Evolutionary conservation across 1,140 invertebrate species (phyloP), one percentile per base, ranked within the genome.

Genomic region (Eufriesea mexicana): DNA sequence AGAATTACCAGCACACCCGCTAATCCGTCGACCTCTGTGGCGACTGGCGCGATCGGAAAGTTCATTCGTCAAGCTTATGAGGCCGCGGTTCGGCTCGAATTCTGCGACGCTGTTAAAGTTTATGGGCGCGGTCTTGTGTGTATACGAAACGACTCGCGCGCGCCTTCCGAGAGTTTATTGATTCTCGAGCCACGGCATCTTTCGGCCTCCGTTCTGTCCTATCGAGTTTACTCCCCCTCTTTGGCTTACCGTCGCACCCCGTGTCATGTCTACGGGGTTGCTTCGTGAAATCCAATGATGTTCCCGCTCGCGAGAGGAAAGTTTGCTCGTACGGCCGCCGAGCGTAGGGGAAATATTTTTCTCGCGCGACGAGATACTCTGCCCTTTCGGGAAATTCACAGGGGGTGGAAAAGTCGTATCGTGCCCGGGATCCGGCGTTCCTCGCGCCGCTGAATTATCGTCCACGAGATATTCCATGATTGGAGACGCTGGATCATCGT

Each of bases 31-130:
- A 59, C 51, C 47, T 62, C 1, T 20, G 25, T 18, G 23, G 8
- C 25, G 73, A 75, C 59, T 55, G 54, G 9, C 55, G 61, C 68
- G 73, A 87, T 90, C 84, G 78, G 81, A 85, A 90, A 86, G 84
- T 91, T 89, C 85, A 87, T 91, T 91, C 88, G 85, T 91, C 90
- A 90, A 84, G 83, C 89, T 91, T 90, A 90, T 73, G 86, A 89
- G 78, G 67, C 35, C 9, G 64, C 42, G 9, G 75, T 57, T 70
- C 85, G 81, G 84, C 85, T 84, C 79, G 59, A 88, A 93, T 94
- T 93, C 90, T 87, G 91, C 86, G 89, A 90, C 89, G 89, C 90
- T 86, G 91, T 93, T 92, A 92, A 93, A 92, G 84, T 93, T 94
- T 93, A 93, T 92, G 93, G 92, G 92, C 90, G 92, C 92, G 92